Percentiles rank a stretch among this genome's conserved stretches.
Evolutionary conservation across 2,113 vertebrate genomes (phyloP).

Genomic region (Ptyas mucosa): DNA sequence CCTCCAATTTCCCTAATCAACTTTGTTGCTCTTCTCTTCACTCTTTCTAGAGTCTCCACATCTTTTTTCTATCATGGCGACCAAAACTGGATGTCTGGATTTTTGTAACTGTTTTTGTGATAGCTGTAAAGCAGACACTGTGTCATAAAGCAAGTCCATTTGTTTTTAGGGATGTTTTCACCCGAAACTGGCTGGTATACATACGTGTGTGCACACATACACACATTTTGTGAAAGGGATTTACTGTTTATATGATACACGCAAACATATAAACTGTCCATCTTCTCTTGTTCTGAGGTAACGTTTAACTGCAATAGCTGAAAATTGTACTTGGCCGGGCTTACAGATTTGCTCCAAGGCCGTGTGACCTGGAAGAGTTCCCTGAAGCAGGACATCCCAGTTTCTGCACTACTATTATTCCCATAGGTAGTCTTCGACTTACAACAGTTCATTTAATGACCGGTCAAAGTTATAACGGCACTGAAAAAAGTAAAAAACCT

Average conservation of each 20-base stretch:
- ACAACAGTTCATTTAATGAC: neutral
- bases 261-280: neutral
- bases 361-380: neutral
- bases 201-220: fast-evolving
- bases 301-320: neutral
- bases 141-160: neutral
- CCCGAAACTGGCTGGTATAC: neutral
- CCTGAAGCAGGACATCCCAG: neutral
- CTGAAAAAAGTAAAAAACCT: neutral
- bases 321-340: neutral
- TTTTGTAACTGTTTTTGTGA: neutral
- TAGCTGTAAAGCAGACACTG: neutral
- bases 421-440: neutral
- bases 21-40: too few relatives aligned
- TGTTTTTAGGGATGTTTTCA: neutral
- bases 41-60: neutral
- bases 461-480: neutral
- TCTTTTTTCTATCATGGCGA: neutral
- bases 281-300: neutral
- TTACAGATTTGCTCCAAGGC: neutral
- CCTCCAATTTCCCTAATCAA: too few relatives aligned
- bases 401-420: neutral
- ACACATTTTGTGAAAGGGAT: neutral
- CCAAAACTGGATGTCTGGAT: neutral
- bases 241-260: neutral